phyloP scores from a whole-genome alignment of 2,113 vertebrate species.

The Merops nubicus region DNA sequence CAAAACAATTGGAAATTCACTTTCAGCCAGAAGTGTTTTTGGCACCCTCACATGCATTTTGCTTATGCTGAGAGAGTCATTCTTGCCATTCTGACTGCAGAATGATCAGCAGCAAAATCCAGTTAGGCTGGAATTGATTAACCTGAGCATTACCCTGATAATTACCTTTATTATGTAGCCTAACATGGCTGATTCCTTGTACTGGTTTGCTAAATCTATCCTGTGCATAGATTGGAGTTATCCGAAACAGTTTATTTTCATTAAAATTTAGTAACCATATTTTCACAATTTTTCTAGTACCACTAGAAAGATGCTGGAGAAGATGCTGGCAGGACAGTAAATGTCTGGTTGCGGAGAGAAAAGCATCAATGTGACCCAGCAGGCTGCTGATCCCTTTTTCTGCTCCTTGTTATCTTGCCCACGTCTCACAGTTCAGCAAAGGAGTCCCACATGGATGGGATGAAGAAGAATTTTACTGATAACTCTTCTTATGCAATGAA shows the following conservation, averaged over 20 bases:
- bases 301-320: neutral
- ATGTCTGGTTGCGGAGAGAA: neutral
- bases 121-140: neutral
- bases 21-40: neutral
- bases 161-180: neutral
- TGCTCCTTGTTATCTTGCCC: neutral
- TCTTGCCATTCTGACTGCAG: neutral
- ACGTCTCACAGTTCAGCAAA: neutral
- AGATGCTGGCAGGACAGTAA: neutral
- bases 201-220: neutral
- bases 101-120: neutral
- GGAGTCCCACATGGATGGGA: neutral
- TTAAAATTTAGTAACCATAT: neutral
- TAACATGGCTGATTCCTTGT: neutral
- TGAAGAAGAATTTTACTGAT: neutral
- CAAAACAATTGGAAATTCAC: neutral
- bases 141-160: neutral
- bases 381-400: neutral
- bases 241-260: neutral
- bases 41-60: neutral
- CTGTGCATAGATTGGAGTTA: neutral
- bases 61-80: neutral
- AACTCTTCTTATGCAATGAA: neutral
- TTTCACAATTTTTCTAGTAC: neutral
- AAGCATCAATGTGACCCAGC: neutral